These are phyloP conservation scores for Aphelenchoides besseyi DNA, from an alignment of 1,140 invertebrate species.

Conservation along the genomic window DNA sequence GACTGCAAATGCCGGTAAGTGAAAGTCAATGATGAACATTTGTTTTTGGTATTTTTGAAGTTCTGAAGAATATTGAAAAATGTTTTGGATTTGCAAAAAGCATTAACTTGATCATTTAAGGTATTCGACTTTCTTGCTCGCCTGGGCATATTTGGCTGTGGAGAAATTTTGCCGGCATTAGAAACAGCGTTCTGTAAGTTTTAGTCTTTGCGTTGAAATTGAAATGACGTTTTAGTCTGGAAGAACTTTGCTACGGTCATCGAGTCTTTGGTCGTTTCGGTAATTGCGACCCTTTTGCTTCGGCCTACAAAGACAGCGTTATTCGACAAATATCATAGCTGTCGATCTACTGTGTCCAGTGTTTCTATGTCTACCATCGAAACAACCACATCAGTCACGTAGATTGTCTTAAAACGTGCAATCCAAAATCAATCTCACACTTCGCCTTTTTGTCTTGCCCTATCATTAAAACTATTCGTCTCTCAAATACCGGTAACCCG, in stretches of 20 bases:
- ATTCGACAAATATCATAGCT: slow-evolving; percentile 52
- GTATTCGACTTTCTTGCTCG: slow-evolving; percentile 56
- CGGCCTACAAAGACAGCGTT: slow-evolving; percentile 51
- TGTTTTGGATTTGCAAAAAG: too few species aligned
- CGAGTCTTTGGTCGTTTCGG: slow-evolving; percentile 54
- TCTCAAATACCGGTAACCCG: slow-evolving; percentile 10
- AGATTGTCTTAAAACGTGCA: slow-evolving; percentile 6
- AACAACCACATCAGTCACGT: slow-evolving; percentile 4
- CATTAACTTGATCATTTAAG: too few species aligned
- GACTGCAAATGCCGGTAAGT: slow-evolving; percentile 51
- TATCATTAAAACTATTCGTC: too few species aligned
- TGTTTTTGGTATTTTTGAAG: too few species aligned
- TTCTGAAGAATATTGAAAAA: too few species aligned
- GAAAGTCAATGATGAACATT: too few species aligned
- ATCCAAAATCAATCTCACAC: neutral
- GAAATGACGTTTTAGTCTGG: slow-evolving; percentile 54
- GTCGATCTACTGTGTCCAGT: neutral
- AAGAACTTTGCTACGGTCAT: slow-evolving; percentile 52
- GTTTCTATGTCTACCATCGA: slow-evolving; percentile 5
- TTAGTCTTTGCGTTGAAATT: too few species aligned
- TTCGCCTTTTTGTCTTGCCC: slow-evolving; percentile 10
- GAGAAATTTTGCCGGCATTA: slow-evolving; percentile 39
- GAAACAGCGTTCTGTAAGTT: slow-evolving; percentile 58
- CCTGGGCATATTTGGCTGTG: slow-evolving; percentile 55
- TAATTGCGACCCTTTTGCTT: slow-evolving; percentile 55